phyloP scores from a whole-genome alignment of 2,888 invertebrate genomes.

The Orgyia antiqua region DNA sequence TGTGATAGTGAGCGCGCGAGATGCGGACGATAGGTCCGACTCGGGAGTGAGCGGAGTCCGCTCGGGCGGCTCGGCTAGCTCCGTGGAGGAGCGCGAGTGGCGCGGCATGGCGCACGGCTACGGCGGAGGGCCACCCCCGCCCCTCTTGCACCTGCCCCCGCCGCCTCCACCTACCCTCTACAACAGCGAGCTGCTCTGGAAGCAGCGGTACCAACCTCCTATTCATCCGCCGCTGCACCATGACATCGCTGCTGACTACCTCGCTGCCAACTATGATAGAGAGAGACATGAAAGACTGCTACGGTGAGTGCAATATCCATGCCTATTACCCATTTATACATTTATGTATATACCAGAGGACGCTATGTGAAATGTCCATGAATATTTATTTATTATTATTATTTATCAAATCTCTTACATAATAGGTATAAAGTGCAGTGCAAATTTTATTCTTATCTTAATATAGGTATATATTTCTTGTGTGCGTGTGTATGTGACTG shows the following conservation, averaged over 20 bases:
- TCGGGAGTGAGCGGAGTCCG: conserved; percentile 87
- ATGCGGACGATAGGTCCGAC: conserved; percentile 80
- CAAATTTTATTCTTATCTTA: too few relatives aligned
- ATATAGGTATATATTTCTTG: too few relatives aligned
- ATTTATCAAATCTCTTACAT: too few relatives aligned
- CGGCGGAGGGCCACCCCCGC: conserved; percentile 82
- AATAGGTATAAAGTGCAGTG: too few relatives aligned
- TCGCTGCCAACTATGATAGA: conserved; percentile 78
- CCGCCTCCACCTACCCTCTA: conserved; percentile 73
- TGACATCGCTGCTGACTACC: conserved; percentile 71
- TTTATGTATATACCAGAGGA: neutral
- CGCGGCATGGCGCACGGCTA: conserved; percentile 85
- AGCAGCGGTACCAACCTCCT: conserved; percentile 78
- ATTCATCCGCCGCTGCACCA: conserved; percentile 73
- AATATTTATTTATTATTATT: too few relatives aligned
- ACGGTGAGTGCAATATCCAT: conserved; percentile 81
- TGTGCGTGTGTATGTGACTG: too few relatives aligned
- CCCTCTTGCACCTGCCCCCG: conserved; percentile 66
- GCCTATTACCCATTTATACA: neutral
- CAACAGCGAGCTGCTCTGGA: conserved; percentile 79
- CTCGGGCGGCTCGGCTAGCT: conserved; percentile 84
- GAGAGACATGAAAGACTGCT: conserved; percentile 83
- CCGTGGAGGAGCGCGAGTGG: conserved; percentile 87
- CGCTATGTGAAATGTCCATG: too few relatives aligned
- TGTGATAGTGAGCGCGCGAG: conserved; percentile 80